Base-by-base conservation (phyloP, 2,797 vertebrate genomes). In the Danio tinwini region DNA sequence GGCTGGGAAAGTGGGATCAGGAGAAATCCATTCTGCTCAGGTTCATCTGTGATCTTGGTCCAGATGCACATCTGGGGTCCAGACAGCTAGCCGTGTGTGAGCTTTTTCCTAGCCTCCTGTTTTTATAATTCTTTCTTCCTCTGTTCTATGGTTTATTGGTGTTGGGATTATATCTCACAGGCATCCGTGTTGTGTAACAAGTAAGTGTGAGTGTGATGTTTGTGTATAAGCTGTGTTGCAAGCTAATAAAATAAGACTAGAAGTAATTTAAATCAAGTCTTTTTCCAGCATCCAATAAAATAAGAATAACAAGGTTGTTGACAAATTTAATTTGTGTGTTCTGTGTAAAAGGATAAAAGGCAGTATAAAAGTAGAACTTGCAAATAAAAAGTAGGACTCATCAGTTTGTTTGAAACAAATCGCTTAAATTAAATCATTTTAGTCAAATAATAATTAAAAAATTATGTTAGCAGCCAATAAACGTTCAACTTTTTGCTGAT, bases 1-100 rank as follows among this genome's bases (percentile, higher is more conserved):
- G n/a, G 59, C 58, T 73, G 69, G 69, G 61, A 74, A 82, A 78
- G 39, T 6, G 59, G 50, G 78, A 84, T 64, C 64, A 81, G 63
- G 86, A 87, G 86, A 76, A 82, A 90, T 84, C 81, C 85, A 86
- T 86, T 90, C 80, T 81, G 85, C 80, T 88, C 71, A 47, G 68
- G 82, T 84, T 80, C 86, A 85, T 86, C 87, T 92, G 85, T 82
- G 84, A 87, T 84, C 82, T 78, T 78, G 79, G 84, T 88, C 76
- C 86, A 90, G 85, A 85, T 85, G 67, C 85, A 90, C 92, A 93
- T 92, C 89, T 93, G 91, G 83, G 83, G 55, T 88, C 90, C 92
- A 92, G 91, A 89, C 84, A 72, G 81, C 59, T 40, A 19, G 37
- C 69, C 76, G 45, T 42, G 37, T 21, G 42, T 50, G 61, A 40